phyloP scores from a whole-genome alignment of 2,888 invertebrate species.

The Agonopterix arenella region DNA sequence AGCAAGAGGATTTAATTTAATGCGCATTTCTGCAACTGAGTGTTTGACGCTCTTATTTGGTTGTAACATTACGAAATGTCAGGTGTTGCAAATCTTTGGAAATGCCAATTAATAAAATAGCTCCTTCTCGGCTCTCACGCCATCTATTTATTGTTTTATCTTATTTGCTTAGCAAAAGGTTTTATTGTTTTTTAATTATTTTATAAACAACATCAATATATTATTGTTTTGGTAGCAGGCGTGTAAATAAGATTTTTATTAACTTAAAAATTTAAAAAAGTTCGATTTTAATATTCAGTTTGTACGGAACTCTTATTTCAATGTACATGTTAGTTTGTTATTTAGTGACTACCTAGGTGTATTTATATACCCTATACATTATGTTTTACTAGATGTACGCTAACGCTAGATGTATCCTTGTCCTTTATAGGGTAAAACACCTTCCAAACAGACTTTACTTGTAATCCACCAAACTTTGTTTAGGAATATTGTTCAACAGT shows the following conservation, averaged over 20 bases:
- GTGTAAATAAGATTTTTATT: slow-evolving; percentile 75
- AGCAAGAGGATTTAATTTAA: too few relatives aligned
- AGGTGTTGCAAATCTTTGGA: too few relatives aligned
- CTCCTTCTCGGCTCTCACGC: slow-evolving; percentile 18
- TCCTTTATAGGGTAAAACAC: slow-evolving; percentile 16
- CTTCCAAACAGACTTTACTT: slow-evolving; percentile 10
- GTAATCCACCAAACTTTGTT: slow-evolving; percentile 2
- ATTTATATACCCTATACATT: slow-evolving; percentile 52
- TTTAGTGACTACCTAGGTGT: slow-evolving; percentile 63
- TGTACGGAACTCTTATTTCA: slow-evolving; percentile 34
- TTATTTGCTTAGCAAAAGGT: slow-evolving; percentile 62
- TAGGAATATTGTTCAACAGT: too few relatives aligned
- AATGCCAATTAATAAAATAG: background rate
- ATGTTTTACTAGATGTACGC: slow-evolving; percentile 42
- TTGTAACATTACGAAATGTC: background rate
- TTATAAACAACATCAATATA: slow-evolving; percentile 33
- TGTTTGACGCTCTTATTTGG: background rate
- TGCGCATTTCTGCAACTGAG: too few relatives aligned
- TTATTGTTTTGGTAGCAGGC: slow-evolving; percentile 52
- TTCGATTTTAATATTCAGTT: slow-evolving; percentile 28
- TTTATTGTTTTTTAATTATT: slow-evolving; percentile 45
- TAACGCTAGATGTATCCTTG: slow-evolving; percentile 30
- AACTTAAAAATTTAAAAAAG: slow-evolving; percentile 29
- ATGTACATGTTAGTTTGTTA: slow-evolving; percentile 65
- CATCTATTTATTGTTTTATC: slow-evolving; percentile 51